A percentile compares a stretch with the other conserved stretches of the same genome.
Conservation (phyloP, 2,888 invertebrate genomes). For the Noctua pronuba region DNA sequence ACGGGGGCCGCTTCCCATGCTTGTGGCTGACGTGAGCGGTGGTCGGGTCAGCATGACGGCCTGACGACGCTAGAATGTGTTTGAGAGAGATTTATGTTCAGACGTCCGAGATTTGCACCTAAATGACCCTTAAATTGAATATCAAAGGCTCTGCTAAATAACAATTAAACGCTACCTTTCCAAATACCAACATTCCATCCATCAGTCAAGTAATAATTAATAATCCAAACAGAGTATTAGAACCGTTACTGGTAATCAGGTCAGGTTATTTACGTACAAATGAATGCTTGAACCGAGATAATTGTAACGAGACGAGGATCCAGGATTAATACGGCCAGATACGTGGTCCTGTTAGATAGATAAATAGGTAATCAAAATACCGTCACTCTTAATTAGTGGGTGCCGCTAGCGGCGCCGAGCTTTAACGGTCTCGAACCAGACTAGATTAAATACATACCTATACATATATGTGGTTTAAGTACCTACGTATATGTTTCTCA, state of each 20-base stretch:
- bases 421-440: constrained; percentile 67
- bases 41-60: constrained; percentile 71
- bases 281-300: constrained; percentile 81
- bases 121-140: constrained; percentile 44
- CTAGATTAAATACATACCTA: constrained; percentile 45
- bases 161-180: constrained; percentile 44
- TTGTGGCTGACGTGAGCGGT: constrained; percentile 52
- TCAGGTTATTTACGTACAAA: constrained; percentile 77
- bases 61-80: constrained; percentile 66
- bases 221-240: constrained; percentile 68
- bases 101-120: constrained; percentile 50
- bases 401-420: constrained; percentile 74
- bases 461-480: constrained; percentile 5
- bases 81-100: constrained; percentile 68
- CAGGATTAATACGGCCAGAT: constrained; percentile 84
- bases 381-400: constrained; percentile 87
- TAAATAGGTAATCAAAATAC: constrained; percentile 88
- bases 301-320: constrained; percentile 80
- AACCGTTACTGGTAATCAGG: constrained; percentile 73
- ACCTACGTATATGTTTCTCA: not conserved
- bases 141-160: constrained; percentile 16
- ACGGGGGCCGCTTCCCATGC: constrained; percentile 62
- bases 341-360: constrained; percentile 80
- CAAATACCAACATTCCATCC: constrained; percentile 29
- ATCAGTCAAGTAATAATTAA: constrained; percentile 66